Base-by-base conservation (phyloP, 37 sponge, comb jelly and placozoan genomes). In the Amphimedon queenslandica region DNA sequence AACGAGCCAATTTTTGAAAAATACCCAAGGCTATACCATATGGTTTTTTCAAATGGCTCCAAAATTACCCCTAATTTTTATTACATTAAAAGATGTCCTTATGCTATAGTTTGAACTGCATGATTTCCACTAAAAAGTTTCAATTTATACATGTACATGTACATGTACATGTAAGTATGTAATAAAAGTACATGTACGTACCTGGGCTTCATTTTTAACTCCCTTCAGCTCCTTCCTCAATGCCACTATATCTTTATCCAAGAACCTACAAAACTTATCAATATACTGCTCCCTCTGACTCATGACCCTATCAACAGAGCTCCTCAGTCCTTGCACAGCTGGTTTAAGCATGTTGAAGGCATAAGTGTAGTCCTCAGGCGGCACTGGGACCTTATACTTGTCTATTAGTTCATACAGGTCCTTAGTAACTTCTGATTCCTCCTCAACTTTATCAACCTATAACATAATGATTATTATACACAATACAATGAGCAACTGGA, bases 341-440 rank as follows among this genome's bases (percentile, higher is more conserved):
- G 94, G 99, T 23, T 83, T 77, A 25, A 97, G 79, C 21, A 13
- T 47, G 53, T 8, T 18, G 13, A 18, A 47, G 8, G 13, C 13
- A n/a, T n/a, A n/a, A 25, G 99, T 95, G 40, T 88, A 42, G 55
- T 97, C 99, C 55, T 97, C 99, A 53, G 99, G 95, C 21, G 78
- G 72, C 2, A 82, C 87, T 30, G 99, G 99, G 2, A 97, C 99
- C 39, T 86, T 76, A 72, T 86, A 94, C 78, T 83, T 86, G 21
- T 97, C 93, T 2, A 97, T 79, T 31, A 97, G 75, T 8, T 91
- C 92, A 72, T 94, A 97, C 74, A 97, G 73, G 27, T 88, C 95
- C 51, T 77, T 84, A 55, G 94, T 88, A 16, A 81, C 80, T 4
- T 60, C 66, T 6, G 85, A 66, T 16, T 97, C 95, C 10, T 88